phyloP scores from a whole-genome alignment of 1,140 invertebrate species.

The Drosophila auraria region DNA sequence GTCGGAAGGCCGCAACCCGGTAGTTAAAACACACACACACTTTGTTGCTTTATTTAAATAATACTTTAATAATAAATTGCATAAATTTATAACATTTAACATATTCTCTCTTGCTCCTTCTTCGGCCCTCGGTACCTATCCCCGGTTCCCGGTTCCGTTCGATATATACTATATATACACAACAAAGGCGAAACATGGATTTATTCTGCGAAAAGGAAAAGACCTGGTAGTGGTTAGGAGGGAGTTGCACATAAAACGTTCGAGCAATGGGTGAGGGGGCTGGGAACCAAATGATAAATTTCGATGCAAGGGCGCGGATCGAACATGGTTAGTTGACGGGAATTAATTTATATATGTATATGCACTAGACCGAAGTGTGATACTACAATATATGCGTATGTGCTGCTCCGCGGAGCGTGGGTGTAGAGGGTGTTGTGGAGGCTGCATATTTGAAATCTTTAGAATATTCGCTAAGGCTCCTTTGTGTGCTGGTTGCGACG shows the following conservation, averaged over 20 bases:
- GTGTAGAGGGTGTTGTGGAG: constrained; percentile 21
- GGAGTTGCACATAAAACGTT: constrained; percentile 45
- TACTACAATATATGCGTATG: constrained; percentile 45
- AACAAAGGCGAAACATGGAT: constrained; percentile 68
- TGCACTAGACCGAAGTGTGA: constrained; percentile 45
- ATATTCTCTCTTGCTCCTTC: constrained; percentile 67
- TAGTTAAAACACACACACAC: constrained; percentile 40
- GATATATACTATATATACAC: constrained; percentile 54
- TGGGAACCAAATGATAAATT: constrained; percentile 20
- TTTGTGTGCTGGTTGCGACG: constrained; percentile 28
- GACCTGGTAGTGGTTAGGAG: constrained; percentile 6
- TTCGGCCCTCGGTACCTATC: constrained; percentile 6
- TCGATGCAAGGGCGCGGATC: constrained; percentile 30
- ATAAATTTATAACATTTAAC: constrained; percentile 84
- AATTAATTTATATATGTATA: constrained; percentile 39
- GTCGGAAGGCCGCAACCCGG: background rate
- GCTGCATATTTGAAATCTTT: constrained; percentile 59
- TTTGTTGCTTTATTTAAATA: constrained; percentile 80
- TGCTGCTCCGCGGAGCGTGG: constrained; percentile 34
- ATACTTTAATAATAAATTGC: constrained; percentile 85
- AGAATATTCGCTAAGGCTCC: constrained; percentile 65
- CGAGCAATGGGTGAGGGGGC: constrained; percentile 3
- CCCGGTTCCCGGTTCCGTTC: constrained; percentile 25
- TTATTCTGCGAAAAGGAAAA: constrained; percentile 42
- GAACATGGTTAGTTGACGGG: constrained; percentile 32